Evolutionary conservation across 2,888 invertebrate genomes (phyloP).

Genomic region (Morpho achilles): DNA sequence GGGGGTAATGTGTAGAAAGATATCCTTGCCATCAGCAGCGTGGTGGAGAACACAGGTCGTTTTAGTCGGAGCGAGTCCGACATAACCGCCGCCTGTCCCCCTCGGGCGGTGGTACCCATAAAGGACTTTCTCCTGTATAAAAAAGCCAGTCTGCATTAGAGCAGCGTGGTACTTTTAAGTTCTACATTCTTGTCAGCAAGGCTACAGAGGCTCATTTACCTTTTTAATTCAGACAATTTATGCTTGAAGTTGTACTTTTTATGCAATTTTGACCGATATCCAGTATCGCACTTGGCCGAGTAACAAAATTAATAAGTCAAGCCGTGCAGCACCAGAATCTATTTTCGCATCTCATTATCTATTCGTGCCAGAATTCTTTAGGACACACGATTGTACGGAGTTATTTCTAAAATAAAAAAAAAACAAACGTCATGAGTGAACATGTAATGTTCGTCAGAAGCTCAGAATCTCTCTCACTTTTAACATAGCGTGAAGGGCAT

Average conservation of each 20-base stretch:
- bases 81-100: too few species aligned
- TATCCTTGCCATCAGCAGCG: too few species aligned
- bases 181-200: too few species aligned
- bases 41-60: too few species aligned
- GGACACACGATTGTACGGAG: constrained; percentile 24
- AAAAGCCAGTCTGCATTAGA: too few species aligned
- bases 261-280: constrained; percentile 38
- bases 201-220: too few species aligned
- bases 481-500: constrained; percentile 10
- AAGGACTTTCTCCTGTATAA: too few species aligned
- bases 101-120: too few species aligned
- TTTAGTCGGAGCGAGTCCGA: too few species aligned
- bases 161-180: too few species aligned
- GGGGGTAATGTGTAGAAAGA: too few species aligned
- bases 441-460: constrained; percentile 8
- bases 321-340: constrained; percentile 34
- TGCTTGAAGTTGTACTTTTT: background rate
- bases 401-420: constrained; percentile 22
- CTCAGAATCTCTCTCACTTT: background rate
- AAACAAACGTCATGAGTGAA: constrained; percentile 7
- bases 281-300: constrained; percentile 37
- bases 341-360: constrained; percentile 38
- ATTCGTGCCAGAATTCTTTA: constrained; percentile 35
- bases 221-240: background rate
- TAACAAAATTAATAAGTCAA: constrained; percentile 37